Evolutionary conservation across 2,888 invertebrate genomes (phyloP).

Genomic region (Drosophila borealis): DNA sequence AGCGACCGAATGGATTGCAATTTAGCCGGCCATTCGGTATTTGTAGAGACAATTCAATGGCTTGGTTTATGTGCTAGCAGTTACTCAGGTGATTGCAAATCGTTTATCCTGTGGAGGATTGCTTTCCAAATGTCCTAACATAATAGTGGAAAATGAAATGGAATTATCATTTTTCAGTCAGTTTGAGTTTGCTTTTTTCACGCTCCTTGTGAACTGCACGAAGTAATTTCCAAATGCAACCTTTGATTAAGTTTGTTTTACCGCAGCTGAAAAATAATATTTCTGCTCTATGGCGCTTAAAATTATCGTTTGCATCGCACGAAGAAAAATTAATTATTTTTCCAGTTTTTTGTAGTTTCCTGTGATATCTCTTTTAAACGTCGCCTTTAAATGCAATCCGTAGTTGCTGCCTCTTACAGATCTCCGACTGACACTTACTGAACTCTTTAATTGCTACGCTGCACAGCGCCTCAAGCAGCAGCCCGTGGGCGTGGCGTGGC

Average conservation of each 20-base stretch:
- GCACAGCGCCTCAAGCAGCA: constrained; percentile 14
- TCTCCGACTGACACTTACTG: not conserved
- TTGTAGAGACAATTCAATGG: constrained; percentile 53
- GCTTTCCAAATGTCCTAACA: constrained; percentile 19
- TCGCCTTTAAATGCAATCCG: constrained; percentile 17
- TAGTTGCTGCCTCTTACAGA: not conserved
- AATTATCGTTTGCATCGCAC: constrained; percentile 13
- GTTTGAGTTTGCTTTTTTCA: constrained; percentile 8
- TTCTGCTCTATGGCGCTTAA: constrained; percentile 4
- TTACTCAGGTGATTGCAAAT: constrained; percentile 57
- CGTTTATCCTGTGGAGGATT: constrained; percentile 47
- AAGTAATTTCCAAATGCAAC: constrained; percentile 32
- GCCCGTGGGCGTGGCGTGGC: constrained; percentile 3
- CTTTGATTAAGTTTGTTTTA: constrained; percentile 32
- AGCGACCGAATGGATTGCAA: constrained; percentile 44
- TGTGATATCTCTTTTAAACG: constrained; percentile 8
- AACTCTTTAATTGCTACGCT: constrained; percentile 43
- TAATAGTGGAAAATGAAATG: constrained; percentile 34
- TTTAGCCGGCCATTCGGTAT: constrained; percentile 37
- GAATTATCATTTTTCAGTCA: constrained; percentile 43
- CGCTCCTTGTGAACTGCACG: constrained; percentile 3
- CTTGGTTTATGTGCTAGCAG: constrained; percentile 35
- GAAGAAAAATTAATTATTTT: constrained; percentile 26
- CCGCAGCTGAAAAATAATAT: constrained; percentile 24
- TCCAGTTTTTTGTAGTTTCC: not conserved